Evolutionary conservation across 1,140 invertebrate genomes (phyloP), one percentile per base, ranked within the genome.

Genomic region (Papilio dardanus): DNA sequence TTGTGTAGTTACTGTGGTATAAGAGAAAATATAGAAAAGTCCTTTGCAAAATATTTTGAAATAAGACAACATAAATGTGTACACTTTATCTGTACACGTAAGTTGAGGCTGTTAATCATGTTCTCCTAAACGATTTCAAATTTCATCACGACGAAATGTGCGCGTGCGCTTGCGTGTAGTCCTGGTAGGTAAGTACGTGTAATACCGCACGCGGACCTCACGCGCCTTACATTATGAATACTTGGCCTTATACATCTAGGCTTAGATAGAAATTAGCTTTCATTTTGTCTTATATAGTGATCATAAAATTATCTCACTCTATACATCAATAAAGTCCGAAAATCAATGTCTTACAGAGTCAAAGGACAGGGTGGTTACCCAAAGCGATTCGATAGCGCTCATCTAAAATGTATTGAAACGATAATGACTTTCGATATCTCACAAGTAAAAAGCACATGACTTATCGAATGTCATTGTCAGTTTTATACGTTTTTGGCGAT

Each of bases 141-240:
- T 68, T 68, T 68, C 66, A 37, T 68, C 66, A 68, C 31, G 35
- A 40, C 21, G n/a, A 68, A 37, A 40, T 21, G 19, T 68, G 19
- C 66, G 33, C 66, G 19, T 68, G 66, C 19, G 66, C 35, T 31
- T 31, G n/a, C 31, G 24, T 40, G 66, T 68, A 40, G 54, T 58
- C 54, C 54, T 58, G 54, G 31, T n/a, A n/a, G n/a, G n/a, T n/a
- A n/a, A n/a, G n/a, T 40, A 37, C 66, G 66, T 68, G 66, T 19
- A 40, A 19, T 40, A 1, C 66, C 66, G 35, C 66, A 68, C 35
- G 66, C 66, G 66, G 31, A 68, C 66, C 35, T 68, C 66, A 68
- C 35, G 33, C 66, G 16, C 31, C 65, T 31, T 35, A 66, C 24
- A n/a, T 66, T 33, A 68, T n/a, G 19, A 8, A 37, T 7, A 21